These are phyloP conservation scores for Karalla daura DNA, from an alignment of 2,797 vertebrate genomes.

Conservation along the genomic window DNA sequence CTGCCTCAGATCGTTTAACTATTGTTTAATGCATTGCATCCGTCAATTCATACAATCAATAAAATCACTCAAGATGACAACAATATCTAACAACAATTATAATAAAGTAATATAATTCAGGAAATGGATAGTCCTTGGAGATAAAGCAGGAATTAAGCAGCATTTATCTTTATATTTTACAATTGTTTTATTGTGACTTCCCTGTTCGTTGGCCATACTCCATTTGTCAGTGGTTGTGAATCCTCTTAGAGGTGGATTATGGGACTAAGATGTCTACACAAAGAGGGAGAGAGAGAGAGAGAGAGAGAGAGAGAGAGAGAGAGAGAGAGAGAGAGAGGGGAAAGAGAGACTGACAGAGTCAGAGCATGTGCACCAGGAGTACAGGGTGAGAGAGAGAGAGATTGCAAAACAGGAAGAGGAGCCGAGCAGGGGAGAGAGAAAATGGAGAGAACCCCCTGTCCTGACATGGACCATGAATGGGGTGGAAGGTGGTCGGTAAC, in stretches of 20 bases:
- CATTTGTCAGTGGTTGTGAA: slow-evolving; percentile 61
- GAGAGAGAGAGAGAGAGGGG: slow-evolving; percentile 24
- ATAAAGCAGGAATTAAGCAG: background rate
- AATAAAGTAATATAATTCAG: background rate
- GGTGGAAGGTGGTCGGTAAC: slow-evolving; percentile 47
- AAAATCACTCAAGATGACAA: rapidly evolving
- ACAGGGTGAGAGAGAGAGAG: slow-evolving; percentile 36
- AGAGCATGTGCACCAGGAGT: slow-evolving; percentile 14
- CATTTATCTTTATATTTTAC: background rate
- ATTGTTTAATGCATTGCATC: background rate
- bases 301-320: slow-evolving; percentile 5
- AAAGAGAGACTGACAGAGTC: slow-evolving; percentile 16
- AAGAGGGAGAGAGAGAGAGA: slow-evolving; percentile 38
- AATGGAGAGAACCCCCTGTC: slow-evolving; percentile 64
- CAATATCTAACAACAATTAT: background rate
- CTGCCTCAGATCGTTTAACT: background rate
- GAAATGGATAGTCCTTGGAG: background rate
- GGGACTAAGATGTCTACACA: slow-evolving; percentile 74
- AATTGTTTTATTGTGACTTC: slow-evolving; percentile 30
- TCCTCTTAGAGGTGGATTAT: slow-evolving; percentile 86
- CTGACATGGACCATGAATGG: slow-evolving; percentile 45
- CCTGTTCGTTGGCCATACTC: slow-evolving; percentile 28
- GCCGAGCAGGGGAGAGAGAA: slow-evolving; percentile 28
- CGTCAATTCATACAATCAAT: background rate
- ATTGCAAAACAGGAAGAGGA: slow-evolving; percentile 17